Evolutionary conservation across 2,797 vertebrate species (phyloP).

Genomic region (Telmatherina bonti): DNA sequence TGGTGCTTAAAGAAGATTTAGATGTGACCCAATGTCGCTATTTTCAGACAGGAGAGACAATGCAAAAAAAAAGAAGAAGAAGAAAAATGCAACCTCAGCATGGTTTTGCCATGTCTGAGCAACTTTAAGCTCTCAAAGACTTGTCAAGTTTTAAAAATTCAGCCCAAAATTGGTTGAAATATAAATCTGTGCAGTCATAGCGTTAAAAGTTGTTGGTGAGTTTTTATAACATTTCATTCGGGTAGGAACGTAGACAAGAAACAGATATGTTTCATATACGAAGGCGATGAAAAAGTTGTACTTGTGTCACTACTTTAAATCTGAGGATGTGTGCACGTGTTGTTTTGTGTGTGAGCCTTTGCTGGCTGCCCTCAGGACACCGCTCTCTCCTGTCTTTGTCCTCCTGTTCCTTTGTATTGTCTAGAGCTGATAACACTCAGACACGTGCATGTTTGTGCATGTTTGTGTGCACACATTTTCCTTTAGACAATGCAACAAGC

Average conservation of each 20-base stretch:
- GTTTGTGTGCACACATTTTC: slow-evolving; percentile 39
- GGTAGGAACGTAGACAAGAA: slow-evolving; percentile 11
- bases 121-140: slow-evolving; percentile 37
- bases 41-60: slow-evolving; percentile 41
- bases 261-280: slow-evolving; percentile 1
- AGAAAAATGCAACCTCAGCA: slow-evolving; percentile 21
- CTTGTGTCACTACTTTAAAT: slow-evolving; percentile 35
- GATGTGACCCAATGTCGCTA: slow-evolving; percentile 60
- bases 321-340: slow-evolving; percentile 23
- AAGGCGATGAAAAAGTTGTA: slow-evolving; percentile 30
- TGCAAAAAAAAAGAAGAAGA: slow-evolving; percentile 6
- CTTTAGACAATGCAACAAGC: slow-evolving; percentile 70
- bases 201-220: not conserved
- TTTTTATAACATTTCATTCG: slow-evolving; percentile 9
- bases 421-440: slow-evolving; percentile 76
- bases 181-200: slow-evolving; percentile 34
- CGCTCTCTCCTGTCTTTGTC: slow-evolving; percentile 79
- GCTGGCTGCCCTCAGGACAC: slow-evolving; percentile 58
- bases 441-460: slow-evolving; percentile 53
- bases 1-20: slow-evolving; percentile 50
- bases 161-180: slow-evolving; percentile 16
- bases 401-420: slow-evolving; percentile 80
- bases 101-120: slow-evolving; percentile 40
- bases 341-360: slow-evolving; percentile 28
- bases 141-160: slow-evolving; percentile 33